Evolutionary conservation across 1,140 invertebrate genomes (phyloP), one percentile per base, ranked within the genome.

Genomic region (Drosophila baimaii): DNA sequence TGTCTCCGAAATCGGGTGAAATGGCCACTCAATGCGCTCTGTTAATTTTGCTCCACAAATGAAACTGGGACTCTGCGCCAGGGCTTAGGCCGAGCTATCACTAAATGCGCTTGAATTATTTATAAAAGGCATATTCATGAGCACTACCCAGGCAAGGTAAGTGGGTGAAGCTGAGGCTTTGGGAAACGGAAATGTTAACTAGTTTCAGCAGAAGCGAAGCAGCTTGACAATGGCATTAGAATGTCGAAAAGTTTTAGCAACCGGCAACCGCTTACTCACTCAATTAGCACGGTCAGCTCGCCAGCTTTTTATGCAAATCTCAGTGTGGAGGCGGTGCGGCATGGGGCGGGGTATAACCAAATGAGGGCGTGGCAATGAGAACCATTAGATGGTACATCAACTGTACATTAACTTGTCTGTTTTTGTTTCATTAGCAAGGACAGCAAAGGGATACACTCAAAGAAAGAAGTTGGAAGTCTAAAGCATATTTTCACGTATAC

Each of bases 161-260:
- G 37, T 66, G 63, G 57, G 57, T 35, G 33, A 66, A 6, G 23
- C 13, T 19, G 54, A 31, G 23, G 12, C 12, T 39, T 31, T 52
- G 55, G 35, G 39, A 72, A 54, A 51, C 82, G 84, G 79, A 86
- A 86, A 86, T 86, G 84, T 83, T 89, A 86, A 89, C 79, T 86
- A 83, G 79, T 77, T 86, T 71, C 65, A 66, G 74, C 56, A 46
- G 57, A 57, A 47, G 64, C 58, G 25, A 47, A 61, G 64, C 83
- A 64, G 83, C 82, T 86, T 86, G 83, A 86, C 83, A 88, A 86
- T 86, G 83, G 84, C 83, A 86, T 86, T 88, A 86, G 84, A 88
- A 86, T 83, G 83, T 73, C 80, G 76, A 88, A 79, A 88, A 82
- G 58, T 85, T 85, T 86, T 52, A 55, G 49, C 55, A n/a, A n/a